A percentile compares a stretch with the other conserved stretches of the same genome.
These are phyloP conservation scores for Drosophila pseudotalamancana DNA, from an alignment of 2,888 invertebrate genomes.

Conservation along the genomic window DNA sequence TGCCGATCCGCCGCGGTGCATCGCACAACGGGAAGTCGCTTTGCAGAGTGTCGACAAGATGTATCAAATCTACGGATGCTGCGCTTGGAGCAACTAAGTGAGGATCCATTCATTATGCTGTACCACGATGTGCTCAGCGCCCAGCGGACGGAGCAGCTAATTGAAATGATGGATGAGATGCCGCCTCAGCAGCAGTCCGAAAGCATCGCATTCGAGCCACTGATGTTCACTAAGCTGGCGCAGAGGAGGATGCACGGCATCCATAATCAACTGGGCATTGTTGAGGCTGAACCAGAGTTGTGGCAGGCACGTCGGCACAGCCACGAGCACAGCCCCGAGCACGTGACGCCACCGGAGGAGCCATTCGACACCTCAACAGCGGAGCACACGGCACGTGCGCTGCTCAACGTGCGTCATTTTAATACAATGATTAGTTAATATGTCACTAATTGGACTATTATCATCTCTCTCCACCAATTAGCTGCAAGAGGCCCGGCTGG, in stretches of 20 bases:
- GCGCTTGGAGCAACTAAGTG: conserved; percentile 67
- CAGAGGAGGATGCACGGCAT: conserved; percentile 50
- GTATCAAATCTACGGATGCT: conserved; percentile 52
- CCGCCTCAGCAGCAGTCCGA: background rate
- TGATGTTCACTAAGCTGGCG: conserved; percentile 49
- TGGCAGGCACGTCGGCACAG: conserved; percentile 70
- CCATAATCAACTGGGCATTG: conserved; percentile 27
- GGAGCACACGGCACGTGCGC: conserved; percentile 59
- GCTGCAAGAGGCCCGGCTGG: conserved; percentile 71
- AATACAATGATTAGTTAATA: conserved; percentile 63
- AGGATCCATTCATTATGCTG: conserved; percentile 71
- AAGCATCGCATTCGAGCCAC: conserved; percentile 16
- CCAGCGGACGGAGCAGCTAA: conserved; percentile 56
- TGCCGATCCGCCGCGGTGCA: conserved; percentile 62
- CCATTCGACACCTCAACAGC: conserved; percentile 10
- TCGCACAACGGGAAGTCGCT: conserved; percentile 28
- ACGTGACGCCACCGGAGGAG: conserved; percentile 35
- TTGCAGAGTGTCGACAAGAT: conserved; percentile 45
- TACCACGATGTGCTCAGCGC: conserved; percentile 65
- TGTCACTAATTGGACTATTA: conserved; percentile 62
- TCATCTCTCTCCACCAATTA: conserved; percentile 26
- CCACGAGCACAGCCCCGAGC: conserved; percentile 67
- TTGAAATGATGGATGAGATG: conserved; percentile 50
- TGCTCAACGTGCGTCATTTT: conserved; percentile 67
- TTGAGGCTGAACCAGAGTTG: conserved; percentile 4